Evolutionary conservation across 2,888 invertebrate genomes (phyloP).

Genomic region (Tetanocera ferruginea): DNA sequence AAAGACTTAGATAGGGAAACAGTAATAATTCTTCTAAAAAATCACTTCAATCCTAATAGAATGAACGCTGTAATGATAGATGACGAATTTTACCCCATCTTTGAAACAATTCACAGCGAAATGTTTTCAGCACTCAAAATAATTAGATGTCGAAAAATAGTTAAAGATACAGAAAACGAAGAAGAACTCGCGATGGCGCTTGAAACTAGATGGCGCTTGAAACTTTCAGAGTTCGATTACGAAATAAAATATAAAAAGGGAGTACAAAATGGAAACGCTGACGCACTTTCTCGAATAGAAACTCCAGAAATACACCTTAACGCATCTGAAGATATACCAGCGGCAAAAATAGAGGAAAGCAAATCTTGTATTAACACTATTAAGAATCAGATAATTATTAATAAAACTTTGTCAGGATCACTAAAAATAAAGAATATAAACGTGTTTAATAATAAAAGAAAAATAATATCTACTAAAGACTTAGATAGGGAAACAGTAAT

Average conservation of each 20-base stretch:
- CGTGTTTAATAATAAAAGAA: constrained; percentile 24
- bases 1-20: no score
- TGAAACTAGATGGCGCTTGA: constrained; percentile 25
- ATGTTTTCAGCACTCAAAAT: not conserved
- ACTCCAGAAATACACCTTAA: no score
- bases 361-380: no score
- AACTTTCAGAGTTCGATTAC: constrained; percentile 36
- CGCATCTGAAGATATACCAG: no score
- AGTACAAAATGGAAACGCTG: constrained; percentile 32
- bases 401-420: constrained; percentile 15
- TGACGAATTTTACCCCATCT: not conserved
- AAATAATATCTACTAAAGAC: no score
- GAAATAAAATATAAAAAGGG: constrained; percentile 39
- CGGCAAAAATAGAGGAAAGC: no score
- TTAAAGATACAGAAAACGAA: no score
- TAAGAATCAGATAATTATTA: no score
- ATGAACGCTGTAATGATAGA: constrained; percentile 1
- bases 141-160: no score
- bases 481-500: constrained; percentile 7
- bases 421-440: constrained; percentile 28
- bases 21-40: constrained; percentile 20
- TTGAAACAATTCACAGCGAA: not conserved
- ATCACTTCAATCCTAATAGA: constrained; percentile 27
- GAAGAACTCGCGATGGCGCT: constrained; percentile 34
- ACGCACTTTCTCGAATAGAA: no score